Evolutionary conservation across 1,140 invertebrate species (phyloP).

Genomic region (Drosophila tani): DNA sequence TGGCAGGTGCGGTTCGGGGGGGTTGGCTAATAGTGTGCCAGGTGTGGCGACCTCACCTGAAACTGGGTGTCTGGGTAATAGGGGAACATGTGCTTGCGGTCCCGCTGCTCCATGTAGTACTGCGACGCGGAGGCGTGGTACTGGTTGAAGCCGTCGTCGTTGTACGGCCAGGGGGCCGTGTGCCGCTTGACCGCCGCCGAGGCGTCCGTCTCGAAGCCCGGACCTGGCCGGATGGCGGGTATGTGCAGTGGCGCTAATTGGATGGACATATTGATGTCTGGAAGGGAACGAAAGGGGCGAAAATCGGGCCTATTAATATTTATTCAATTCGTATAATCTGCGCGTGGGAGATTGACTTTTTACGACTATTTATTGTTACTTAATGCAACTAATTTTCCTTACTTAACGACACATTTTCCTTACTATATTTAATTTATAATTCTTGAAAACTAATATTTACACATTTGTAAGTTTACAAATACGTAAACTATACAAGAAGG

Average conservation of each 20-base stretch:
- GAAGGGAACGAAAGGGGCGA: conserved; percentile 1
- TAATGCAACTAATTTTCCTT: neutral
- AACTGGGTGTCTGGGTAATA: conserved; percentile 84
- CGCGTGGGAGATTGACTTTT: neutral
- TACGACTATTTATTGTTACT: conserved; percentile 10
- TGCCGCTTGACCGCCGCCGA: conserved; percentile 82
- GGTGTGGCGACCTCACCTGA: conserved; percentile 68
- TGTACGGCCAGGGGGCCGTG: conserved; percentile 82
- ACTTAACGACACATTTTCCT: no score
- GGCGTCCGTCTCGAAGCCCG: conserved; percentile 82
- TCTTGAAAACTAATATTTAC: neutral
- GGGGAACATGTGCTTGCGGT: conserved; percentile 84
- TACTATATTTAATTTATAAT: neutral
- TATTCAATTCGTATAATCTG: neutral
- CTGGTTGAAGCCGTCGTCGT: conserved; percentile 81
- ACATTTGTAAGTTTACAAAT: neutral
- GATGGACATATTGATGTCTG: conserved; percentile 83
- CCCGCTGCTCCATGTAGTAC: conserved; percentile 82
- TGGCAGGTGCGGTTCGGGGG: neutral
- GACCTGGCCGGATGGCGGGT: conserved; percentile 83
- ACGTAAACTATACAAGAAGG: no score
- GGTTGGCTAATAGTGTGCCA: neutral
- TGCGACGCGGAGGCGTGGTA: conserved; percentile 72
- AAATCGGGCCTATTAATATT: neutral
- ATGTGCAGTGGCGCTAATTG: conserved; percentile 84